These are phyloP conservation scores for Folsomia candida DNA, from an alignment of 2,888 invertebrate genomes.

Conservation along the genomic window DNA sequence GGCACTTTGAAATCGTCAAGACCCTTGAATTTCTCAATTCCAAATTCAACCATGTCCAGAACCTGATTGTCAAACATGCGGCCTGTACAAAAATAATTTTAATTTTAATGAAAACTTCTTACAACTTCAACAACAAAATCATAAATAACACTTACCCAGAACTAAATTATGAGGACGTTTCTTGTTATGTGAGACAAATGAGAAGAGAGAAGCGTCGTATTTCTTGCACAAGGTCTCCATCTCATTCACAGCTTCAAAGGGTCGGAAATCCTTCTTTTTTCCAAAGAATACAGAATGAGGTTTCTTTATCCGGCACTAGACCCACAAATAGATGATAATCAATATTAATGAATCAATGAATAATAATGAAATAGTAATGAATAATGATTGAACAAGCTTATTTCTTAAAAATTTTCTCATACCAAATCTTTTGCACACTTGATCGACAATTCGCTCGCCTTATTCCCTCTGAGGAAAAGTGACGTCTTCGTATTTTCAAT, in stretches of 20 bases:
- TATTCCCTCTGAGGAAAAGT: slow-evolving; percentile 80
- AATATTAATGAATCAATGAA: not conserved
- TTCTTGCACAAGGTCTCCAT: slow-evolving; percentile 72
- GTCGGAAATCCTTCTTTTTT: slow-evolving; percentile 82
- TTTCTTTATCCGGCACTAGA: slow-evolving; percentile 70
- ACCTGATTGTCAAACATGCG: slow-evolving; percentile 85
- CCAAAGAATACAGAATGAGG: slow-evolving; percentile 73
- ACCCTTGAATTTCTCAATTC: slow-evolving; percentile 76
- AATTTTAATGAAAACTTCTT: not conserved
- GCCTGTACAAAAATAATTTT: slow-evolving; percentile 54
- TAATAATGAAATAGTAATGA: slow-evolving; percentile 13
- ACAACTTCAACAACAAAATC: slow-evolving; percentile 1
- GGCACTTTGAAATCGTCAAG: slow-evolving; percentile 75
- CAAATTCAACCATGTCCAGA: slow-evolving; percentile 94
- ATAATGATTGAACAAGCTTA: not conserved
- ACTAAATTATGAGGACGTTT: slow-evolving; percentile 91
- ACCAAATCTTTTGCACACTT: slow-evolving; percentile 79
- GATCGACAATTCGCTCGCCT: slow-evolving; percentile 68
- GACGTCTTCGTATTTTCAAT: slow-evolving; percentile 82
- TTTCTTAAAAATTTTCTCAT: slow-evolving; percentile 51
- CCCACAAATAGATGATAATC: slow-evolving; percentile 55
- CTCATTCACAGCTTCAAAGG: slow-evolving; percentile 85
- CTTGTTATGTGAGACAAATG: slow-evolving; percentile 87
- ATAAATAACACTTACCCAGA: slow-evolving; percentile 61
- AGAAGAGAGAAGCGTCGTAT: slow-evolving; percentile 83